These are phyloP conservation scores for Rhinophrynus dorsalis DNA, from an alignment of 2,797 vertebrate genomes.

Conservation along the genomic window DNA sequence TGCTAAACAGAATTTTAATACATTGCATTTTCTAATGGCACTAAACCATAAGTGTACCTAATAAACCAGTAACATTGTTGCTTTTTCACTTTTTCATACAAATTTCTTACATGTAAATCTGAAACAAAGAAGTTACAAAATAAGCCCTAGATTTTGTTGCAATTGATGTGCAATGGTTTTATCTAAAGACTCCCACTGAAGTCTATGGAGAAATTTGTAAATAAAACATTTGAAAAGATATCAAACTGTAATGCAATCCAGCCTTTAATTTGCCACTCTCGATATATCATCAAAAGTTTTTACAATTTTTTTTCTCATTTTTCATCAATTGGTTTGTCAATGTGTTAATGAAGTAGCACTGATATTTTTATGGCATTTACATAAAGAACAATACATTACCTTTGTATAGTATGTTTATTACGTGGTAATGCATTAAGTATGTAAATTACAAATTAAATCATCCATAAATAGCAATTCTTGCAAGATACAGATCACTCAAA, in stretches of 20 bases:
- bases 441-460: conserved; percentile 52
- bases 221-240: too few species aligned
- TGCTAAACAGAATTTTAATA: background rate
- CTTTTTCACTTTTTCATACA: conserved; percentile 6
- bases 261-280: too few species aligned
- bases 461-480: background rate
- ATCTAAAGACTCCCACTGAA: too few species aligned
- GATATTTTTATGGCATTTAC: conserved; percentile 3
- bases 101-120: conserved; percentile 39
- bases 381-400: conserved; percentile 16
- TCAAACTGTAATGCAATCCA: too few species aligned
- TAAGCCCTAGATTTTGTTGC: too few species aligned
- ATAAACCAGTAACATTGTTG: conserved; percentile 7
- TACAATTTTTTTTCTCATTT: conserved; percentile 20
- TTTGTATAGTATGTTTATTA: conserved; percentile 32
- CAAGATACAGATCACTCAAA: conserved; percentile 44
- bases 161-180: too few species aligned
- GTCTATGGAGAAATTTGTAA: too few species aligned
- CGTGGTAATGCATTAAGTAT: conserved; percentile 16
- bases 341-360: conserved; percentile 18
- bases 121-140: too few species aligned
- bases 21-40: background rate
- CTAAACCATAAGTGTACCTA: conserved; percentile 29
- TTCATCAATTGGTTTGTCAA: conserved; percentile 43
- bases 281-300: conserved; percentile 17